These are phyloP conservation scores for Toxotes chatareus DNA, from an alignment of 2,113 vertebrate genomes.

Conservation along the genomic window DNA sequence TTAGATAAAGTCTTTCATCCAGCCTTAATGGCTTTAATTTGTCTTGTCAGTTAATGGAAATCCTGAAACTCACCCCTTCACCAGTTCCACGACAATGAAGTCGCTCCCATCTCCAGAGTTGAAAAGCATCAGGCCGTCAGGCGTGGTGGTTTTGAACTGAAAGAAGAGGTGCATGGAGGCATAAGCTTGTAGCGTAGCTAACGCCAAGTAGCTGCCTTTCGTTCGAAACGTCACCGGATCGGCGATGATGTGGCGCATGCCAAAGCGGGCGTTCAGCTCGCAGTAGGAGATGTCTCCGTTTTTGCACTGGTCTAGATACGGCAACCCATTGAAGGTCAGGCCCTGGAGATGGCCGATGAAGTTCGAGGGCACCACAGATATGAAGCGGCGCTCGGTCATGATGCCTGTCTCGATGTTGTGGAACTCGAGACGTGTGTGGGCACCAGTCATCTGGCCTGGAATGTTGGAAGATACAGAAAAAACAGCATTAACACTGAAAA, in stretches of 20 bases:
- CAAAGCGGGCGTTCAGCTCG: constrained; percentile 94
- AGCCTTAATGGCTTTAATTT: background rate
- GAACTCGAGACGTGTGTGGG: constrained; percentile 94
- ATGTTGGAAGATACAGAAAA: background rate
- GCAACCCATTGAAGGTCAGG: constrained; percentile 90
- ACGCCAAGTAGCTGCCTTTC: constrained; percentile 90
- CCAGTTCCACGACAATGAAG: constrained; percentile 95
- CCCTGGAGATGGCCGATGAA: constrained; percentile 95
- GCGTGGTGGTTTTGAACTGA: constrained; percentile 94
- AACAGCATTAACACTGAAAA: background rate
- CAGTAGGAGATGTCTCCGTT: constrained; percentile 96
- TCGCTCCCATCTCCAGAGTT: constrained; percentile 95
- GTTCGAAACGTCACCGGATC: constrained; percentile 93
- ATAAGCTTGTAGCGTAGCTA: constrained; percentile 93
- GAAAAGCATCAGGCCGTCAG: constrained; percentile 94
- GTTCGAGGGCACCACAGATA: constrained; percentile 93
- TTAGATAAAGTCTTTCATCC: constrained; percentile 10
- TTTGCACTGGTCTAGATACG: constrained; percentile 95
- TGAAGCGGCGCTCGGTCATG: constrained; percentile 94
- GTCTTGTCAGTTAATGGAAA: too few relatives aligned
- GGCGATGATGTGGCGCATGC: constrained; percentile 92
- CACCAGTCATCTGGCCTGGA: constrained; percentile 94
- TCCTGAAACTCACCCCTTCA: constrained; percentile 90
- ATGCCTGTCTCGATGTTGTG: constrained; percentile 97
- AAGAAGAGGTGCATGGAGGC: constrained; percentile 97